phyloP scores from a whole-genome alignment of 2,888 invertebrate species.

The Sisyra terminalis region DNA sequence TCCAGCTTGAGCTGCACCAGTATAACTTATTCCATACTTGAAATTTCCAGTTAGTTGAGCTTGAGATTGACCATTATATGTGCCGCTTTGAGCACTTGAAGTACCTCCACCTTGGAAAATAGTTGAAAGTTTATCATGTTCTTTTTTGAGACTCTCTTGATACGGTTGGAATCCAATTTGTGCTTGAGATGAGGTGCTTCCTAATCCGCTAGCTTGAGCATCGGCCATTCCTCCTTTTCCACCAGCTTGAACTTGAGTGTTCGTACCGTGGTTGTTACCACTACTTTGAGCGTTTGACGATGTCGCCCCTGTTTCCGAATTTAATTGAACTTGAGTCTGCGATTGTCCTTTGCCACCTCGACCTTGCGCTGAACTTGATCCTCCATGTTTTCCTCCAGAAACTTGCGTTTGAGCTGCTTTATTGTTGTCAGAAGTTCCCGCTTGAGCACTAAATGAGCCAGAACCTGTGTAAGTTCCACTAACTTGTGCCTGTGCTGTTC shows the following conservation, averaged over 20 bases:
- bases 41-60: conserved; percentile 70
- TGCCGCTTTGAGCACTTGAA: conserved; percentile 62
- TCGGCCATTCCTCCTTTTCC: conserved; percentile 72
- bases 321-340: conserved; percentile 59
- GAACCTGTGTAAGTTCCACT: conserved; percentile 61
- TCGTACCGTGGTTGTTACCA: conserved; percentile 59
- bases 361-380: conserved; percentile 59
- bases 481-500: conserved; percentile 67
- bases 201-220: conserved; percentile 70
- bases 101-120: conserved; percentile 61
- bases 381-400: conserved; percentile 55
- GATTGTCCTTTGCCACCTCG: conserved; percentile 57
- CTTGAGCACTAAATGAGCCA: conserved; percentile 69
- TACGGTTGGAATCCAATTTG: conserved; percentile 74
- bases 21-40: conserved; percentile 51
- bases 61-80: conserved; percentile 61
- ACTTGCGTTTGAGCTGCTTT: conserved; percentile 55
- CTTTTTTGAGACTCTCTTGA: conserved; percentile 38
- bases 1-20: conserved; percentile 68
- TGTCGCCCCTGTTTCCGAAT: conserved; percentile 59
- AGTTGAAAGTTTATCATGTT: conserved; percentile 27
- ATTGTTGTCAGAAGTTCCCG: conserved; percentile 58
- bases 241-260: conserved; percentile 64
- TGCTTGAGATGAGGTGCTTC: conserved; percentile 74
- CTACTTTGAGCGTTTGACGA: conserved; percentile 60